A percentile compares a stretch with the other conserved stretches of the same genome.
phyloP scores from a whole-genome alignment of 2,113 vertebrate genomes.

The Ivindomyrus marchei region DNA sequence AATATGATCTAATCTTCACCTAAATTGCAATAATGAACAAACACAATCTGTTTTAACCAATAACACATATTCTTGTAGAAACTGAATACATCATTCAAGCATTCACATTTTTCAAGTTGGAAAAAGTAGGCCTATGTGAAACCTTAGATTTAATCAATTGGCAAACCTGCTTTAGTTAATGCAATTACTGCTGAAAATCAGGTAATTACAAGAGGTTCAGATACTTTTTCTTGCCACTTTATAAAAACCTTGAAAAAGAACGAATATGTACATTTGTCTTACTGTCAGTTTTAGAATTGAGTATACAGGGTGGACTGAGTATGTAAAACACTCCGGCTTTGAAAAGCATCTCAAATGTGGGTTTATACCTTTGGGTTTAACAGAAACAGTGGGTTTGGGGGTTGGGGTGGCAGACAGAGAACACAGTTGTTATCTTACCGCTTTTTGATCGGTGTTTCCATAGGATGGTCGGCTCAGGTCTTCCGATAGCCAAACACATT shows the following conservation, averaged over 20 bases:
- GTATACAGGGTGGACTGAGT: not conserved
- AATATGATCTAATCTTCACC: not conserved
- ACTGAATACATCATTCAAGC: not conserved
- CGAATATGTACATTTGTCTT: not conserved
- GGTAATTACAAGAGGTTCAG: not conserved
- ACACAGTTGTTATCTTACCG: constrained; percentile 58
- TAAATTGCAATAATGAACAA: not conserved
- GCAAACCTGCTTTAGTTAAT: not conserved
- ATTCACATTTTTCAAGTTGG: not conserved
- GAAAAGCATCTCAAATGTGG: not conserved
- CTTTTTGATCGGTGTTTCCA: constrained; percentile 89
- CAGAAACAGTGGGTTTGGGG: not conserved
- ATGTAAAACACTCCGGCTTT: not conserved
- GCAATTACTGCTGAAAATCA: not conserved
- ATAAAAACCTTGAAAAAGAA: not conserved
- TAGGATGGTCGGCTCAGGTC: constrained; percentile 84
- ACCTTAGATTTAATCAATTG: not conserved
- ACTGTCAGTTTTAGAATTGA: not conserved
- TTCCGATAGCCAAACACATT: constrained; percentile 86
- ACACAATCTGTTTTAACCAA: not conserved
- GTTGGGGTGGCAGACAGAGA: not conserved
- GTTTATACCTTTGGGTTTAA: not conserved
- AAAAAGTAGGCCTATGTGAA: not conserved
- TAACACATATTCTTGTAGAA: not conserved
- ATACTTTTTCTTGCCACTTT: not conserved